Conservation (phyloP, 1,140 invertebrate genomes). For the Heliconius hermathena region DNA sequence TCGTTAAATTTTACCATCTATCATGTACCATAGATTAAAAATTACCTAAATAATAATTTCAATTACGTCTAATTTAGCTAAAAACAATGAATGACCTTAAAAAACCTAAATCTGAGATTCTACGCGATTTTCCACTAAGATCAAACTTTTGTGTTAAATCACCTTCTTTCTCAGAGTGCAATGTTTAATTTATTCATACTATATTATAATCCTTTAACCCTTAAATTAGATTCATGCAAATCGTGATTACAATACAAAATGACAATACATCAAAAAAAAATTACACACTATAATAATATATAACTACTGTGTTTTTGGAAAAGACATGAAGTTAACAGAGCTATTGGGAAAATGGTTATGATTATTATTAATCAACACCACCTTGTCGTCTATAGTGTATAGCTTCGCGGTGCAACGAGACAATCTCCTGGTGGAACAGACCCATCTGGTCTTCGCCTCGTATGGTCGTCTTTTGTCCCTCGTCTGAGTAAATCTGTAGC, state of each 20-base stretch:
- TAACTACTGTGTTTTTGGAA: background rate
- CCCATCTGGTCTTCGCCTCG: background rate
- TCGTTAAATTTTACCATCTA: background rate
- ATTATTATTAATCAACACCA: slow-evolving; percentile 19
- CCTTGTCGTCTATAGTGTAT: slow-evolving; percentile 16
- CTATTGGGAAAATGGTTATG: slow-evolving; percentile 13
- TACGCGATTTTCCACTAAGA: background rate
- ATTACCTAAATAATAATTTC: background rate
- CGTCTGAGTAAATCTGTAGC: background rate
- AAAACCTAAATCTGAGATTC: slow-evolving; percentile 1
- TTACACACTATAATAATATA: background rate
- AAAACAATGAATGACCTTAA: background rate
- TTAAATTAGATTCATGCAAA: background rate
- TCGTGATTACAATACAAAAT: background rate
- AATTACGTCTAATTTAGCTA: slow-evolving; percentile 3
- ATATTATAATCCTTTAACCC: background rate
- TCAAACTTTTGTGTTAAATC: background rate
- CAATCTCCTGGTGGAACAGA: slow-evolving; percentile 21
- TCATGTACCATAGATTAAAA: background rate
- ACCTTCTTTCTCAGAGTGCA: background rate
- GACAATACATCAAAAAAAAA: background rate
- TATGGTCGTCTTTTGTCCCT: background rate
- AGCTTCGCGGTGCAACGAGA: slow-evolving; percentile 10
- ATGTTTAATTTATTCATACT: background rate
- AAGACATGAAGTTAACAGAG: background rate